phyloP scores from a whole-genome alignment of 2,113 vertebrate genomes.

The Telmatochromis sp. region DNA sequence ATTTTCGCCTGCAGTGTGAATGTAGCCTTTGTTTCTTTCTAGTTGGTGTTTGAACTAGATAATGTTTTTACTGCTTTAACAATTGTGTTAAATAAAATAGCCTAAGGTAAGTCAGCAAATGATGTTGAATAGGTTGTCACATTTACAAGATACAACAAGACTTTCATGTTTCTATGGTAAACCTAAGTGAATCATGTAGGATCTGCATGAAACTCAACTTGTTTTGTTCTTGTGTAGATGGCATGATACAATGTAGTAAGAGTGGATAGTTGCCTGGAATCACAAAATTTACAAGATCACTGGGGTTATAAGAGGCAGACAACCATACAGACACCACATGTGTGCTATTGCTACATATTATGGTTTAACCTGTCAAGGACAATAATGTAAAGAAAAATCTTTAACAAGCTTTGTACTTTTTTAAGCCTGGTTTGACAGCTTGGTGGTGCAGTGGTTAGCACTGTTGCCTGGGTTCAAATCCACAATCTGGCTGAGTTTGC shows the following conservation, averaged over 20 bases:
- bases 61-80: background rate
- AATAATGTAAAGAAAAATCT: background rate
- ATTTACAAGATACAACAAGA: background rate
- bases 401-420: background rate
- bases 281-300: background rate
- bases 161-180: background rate
- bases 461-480: background rate
- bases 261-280: background rate
- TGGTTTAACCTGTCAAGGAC: background rate
- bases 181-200: background rate
- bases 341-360: background rate
- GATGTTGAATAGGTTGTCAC: background rate
- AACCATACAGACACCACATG: background rate
- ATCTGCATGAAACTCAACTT: background rate
- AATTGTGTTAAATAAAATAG: background rate
- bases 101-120: background rate
- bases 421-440: background rate
- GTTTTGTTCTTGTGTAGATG: background rate
- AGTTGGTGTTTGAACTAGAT: background rate
- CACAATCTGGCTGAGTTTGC: background rate
- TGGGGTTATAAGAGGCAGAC: background rate
- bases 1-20: rapidly evolving
- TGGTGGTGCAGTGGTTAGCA: background rate
- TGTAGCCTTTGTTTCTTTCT: background rate
- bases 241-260: background rate